Evolutionary conservation across 2,113 vertebrate species (phyloP).

Genomic region (Potamarius usumacintae): DNA sequence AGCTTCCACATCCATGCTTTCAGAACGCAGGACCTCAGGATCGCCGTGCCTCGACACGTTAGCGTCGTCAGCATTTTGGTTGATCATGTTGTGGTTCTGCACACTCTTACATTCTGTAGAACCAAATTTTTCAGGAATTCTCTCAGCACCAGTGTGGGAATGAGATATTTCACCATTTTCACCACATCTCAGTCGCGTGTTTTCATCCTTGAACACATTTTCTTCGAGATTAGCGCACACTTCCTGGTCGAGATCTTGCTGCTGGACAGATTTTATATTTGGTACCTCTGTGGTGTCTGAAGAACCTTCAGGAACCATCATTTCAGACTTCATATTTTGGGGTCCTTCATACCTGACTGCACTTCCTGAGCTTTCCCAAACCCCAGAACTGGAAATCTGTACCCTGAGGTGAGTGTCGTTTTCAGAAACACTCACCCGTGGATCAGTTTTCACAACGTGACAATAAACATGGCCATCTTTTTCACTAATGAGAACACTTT

Average conservation of each 20-base stretch:
- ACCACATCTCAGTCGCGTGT: not conserved
- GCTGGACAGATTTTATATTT: not conserved
- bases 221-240: not conserved
- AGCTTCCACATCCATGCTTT: not conserved
- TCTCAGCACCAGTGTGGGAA: not conserved
- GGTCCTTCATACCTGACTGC: not conserved
- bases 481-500: not conserved
- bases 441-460: slow-evolving; percentile 5
- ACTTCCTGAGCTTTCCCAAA: not conserved
- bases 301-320: not conserved
- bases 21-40: slow-evolving; percentile 34
- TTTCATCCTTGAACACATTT: not conserved
- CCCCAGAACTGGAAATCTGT: not conserved
- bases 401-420: not conserved
- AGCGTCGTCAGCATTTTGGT: not conserved
- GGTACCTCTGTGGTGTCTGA: slow-evolving; percentile 1
- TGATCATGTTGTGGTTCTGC: not conserved
- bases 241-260: not conserved
- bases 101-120: not conserved
- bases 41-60: not conserved
- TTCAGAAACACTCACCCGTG: not conserved
- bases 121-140: not conserved
- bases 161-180: not conserved
- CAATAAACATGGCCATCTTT: slow-evolving; percentile 31
- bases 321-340: not conserved